phyloP scores from a whole-genome alignment of 2,113 vertebrate genomes.

The Terrapene triunguis region DNA sequence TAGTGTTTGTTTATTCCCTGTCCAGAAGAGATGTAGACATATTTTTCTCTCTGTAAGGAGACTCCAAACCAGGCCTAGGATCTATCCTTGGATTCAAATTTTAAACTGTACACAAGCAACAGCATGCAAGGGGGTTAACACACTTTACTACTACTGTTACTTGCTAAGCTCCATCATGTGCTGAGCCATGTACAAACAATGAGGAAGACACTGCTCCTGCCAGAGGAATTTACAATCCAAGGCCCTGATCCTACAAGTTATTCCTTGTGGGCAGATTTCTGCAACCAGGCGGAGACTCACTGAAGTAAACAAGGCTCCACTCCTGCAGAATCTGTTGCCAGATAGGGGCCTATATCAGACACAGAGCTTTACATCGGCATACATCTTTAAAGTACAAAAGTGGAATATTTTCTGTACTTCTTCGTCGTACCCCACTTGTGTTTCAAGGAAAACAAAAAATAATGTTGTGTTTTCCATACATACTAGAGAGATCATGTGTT shows the following conservation, averaged over 20 bases:
- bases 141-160: background rate
- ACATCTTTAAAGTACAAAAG: too few species aligned
- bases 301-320: background rate
- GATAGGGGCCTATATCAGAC: background rate
- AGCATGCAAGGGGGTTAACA: background rate
- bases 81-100: background rate
- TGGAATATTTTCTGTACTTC: too few species aligned
- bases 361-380: too few species aligned
- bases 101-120: background rate
- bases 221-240: background rate
- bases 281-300: background rate
- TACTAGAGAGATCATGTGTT: too few species aligned
- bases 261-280: background rate
- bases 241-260: background rate
- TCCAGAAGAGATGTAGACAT: background rate
- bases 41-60: constrained; percentile 6
- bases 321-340: background rate
- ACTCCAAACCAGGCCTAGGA: constrained; percentile 4
- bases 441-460: too few species aligned
- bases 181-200: background rate
- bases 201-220: accelerated
- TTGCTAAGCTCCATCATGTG: background rate
- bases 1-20: background rate
- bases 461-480: too few species aligned
- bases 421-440: too few species aligned